Evolutionary conservation across 2,113 vertebrate genomes (phyloP).

Genomic region (Pavo muticus): DNA sequence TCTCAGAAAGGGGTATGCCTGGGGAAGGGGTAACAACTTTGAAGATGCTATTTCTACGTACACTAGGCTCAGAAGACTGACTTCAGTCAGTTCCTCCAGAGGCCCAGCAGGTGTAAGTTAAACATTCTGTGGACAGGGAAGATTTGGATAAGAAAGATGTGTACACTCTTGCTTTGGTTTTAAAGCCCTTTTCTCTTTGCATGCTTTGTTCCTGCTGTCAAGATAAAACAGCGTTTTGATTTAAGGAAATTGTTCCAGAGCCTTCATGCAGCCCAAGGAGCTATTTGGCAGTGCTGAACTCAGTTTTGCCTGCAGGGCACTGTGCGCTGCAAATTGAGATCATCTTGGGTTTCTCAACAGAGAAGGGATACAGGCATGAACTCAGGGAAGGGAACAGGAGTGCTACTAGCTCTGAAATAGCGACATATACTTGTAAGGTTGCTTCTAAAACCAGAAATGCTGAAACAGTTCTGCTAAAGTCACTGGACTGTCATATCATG

Average conservation of each 20-base stretch:
- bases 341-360: background rate
- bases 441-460: background rate
- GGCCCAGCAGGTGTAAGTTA: background rate
- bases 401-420: background rate
- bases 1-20: background rate
- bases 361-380: background rate
- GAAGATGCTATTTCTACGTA: background rate
- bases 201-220: conserved; percentile 13
- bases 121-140: background rate
- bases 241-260: background rate
- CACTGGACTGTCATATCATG: background rate
- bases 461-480: background rate
- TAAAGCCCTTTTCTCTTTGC: conserved; percentile 18
- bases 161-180: conserved; percentile 27
- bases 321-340: background rate
- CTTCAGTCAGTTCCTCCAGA: background rate
- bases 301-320: conserved; percentile 13
- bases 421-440: background rate
- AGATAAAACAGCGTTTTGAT: conserved; percentile 46
- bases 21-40: background rate
- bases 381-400: background rate
- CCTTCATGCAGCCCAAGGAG: background rate
- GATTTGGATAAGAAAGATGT: conserved; percentile 36
- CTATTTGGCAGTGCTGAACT: conserved; percentile 17
- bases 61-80: background rate